A percentile compares a stretch with the other conserved stretches of the same genome.
Conservation (phyloP, 2,888 invertebrate genomes). For the Lasioglossum oenotherae region DNA sequence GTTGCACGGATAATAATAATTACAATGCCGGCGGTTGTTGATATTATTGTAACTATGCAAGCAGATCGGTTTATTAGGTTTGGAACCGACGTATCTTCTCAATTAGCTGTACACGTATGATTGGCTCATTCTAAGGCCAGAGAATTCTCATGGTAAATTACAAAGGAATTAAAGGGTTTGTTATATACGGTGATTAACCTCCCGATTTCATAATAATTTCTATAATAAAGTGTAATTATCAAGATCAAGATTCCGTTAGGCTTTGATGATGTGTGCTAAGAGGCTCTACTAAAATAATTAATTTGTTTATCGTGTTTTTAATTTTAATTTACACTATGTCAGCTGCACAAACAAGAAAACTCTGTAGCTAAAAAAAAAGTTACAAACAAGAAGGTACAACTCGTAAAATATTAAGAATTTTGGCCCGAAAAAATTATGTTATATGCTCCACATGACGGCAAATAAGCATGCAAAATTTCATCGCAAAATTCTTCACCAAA, state of each 20-base stretch:
- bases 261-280: not conserved
- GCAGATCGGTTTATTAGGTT: not conserved
- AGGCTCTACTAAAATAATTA: no score
- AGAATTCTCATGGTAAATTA: not conserved
- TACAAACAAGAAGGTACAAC: not conserved
- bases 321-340: no score
- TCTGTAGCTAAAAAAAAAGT: no score
- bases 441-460: not conserved
- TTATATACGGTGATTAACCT: not conserved
- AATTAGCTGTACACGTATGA: not conserved
- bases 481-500: not conserved
- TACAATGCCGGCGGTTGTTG: conserved; percentile 11
- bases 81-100: not conserved
- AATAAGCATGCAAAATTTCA: not conserved
- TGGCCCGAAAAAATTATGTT: not conserved
- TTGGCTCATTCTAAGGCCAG: not conserved
- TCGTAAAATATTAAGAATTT: not conserved
- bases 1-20: conserved; percentile 3
- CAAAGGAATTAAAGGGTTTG: not conserved
- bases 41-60: not conserved
- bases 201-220: not conserved
- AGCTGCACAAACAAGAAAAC: no score
- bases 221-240: not conserved
- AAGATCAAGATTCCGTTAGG: not conserved
- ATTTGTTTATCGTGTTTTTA: no score